Evolutionary conservation across 2,797 vertebrate genomes (phyloP).

Genomic region (Margarornis squamiger): DNA sequence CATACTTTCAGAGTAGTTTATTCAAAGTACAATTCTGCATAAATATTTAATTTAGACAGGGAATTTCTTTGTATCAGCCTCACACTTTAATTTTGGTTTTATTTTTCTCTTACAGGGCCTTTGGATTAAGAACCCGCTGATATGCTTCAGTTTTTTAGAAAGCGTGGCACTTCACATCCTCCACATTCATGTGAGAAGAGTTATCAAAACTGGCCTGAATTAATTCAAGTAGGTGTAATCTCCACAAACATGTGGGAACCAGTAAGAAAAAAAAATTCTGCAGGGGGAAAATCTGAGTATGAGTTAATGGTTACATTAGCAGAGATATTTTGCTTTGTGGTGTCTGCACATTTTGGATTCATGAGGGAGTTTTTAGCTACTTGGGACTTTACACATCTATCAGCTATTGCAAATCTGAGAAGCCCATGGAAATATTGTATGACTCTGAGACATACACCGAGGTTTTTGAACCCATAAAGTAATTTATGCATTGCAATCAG

Average conservation of each 20-base stretch:
- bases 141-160: not conserved
- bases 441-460: not conserved
- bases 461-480: not conserved
- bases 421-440: not conserved
- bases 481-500: not conserved
- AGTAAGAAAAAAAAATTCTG: not conserved
- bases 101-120: not conserved
- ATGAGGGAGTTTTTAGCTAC: not conserved
- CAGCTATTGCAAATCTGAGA: not conserved
- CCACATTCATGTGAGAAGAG: not conserved
- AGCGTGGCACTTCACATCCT: not conserved
- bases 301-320: not conserved
- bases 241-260: not conserved
- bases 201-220: not conserved
- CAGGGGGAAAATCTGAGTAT: not conserved
- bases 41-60: not conserved
- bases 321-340: not conserved
- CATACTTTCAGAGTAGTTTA: not conserved
- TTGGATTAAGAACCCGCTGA: not conserved
- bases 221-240: not conserved
- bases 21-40: not conserved
- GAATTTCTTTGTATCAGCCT: not conserved
- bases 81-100: not conserved
- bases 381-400: constrained; percentile 2
- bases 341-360: not conserved